These are phyloP conservation scores for Neoaliturus tenellus DNA, from an alignment of 2,888 invertebrate species.

Conservation along the genomic window DNA sequence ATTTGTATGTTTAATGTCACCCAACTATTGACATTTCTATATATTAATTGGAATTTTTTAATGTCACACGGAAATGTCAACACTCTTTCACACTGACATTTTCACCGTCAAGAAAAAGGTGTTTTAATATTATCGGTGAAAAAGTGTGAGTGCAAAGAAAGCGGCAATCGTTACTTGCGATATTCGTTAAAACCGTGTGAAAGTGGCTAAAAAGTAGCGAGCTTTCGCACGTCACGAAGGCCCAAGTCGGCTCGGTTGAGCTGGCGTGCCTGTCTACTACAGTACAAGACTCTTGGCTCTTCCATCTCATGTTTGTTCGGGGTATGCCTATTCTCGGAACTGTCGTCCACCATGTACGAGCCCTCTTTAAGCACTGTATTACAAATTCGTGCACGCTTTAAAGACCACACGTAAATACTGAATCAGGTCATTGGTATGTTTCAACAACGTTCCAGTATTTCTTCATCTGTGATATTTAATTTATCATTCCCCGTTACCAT, in stretches of 20 bases:
- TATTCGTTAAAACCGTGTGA: slow-evolving; percentile 4
- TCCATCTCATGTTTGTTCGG: background rate
- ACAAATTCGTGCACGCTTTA: background rate
- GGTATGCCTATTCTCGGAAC: slow-evolving; percentile 22
- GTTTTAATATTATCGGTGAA: background rate
- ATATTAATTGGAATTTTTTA: no score
- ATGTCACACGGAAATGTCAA: no score
- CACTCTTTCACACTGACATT: no score
- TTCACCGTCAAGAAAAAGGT: background rate
- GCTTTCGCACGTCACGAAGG: background rate
- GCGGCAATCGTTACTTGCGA: slow-evolving; percentile 1
- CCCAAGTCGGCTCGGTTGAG: background rate
- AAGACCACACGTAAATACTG: no score
- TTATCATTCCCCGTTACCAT: no score
- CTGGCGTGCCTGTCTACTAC: background rate
- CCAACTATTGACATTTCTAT: no score
- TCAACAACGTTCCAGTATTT: no score
- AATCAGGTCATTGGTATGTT: no score
- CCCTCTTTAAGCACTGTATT: background rate
- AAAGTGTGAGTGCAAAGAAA: slow-evolving; percentile 16
- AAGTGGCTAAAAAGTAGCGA: slow-evolving; percentile 6
- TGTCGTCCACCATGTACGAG: background rate
- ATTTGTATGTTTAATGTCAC: no score
- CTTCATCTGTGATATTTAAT: no score
- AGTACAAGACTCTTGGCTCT: background rate